Base-by-base conservation (phyloP, 2,797 vertebrate genomes). In the Catostomus latipinnis region DNA sequence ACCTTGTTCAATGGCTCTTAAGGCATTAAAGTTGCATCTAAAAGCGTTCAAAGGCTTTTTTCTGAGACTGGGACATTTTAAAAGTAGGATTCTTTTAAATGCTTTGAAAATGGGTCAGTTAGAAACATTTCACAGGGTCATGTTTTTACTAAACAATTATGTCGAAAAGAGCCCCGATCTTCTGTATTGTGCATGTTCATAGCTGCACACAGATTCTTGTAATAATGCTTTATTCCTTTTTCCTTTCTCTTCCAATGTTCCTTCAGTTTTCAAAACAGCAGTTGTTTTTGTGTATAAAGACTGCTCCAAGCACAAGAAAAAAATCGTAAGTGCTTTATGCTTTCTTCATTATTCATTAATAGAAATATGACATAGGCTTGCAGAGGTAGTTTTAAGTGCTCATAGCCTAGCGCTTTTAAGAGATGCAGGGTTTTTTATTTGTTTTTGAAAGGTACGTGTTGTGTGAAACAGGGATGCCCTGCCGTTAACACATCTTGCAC, bases 251-350 rank as follows among this genome's bases (percentile, higher is more conserved):
- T 34, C 34, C 34, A 34, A 34, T 34, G 34, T 34, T 34, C 18
- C 57, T 83, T 76, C 84, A 99, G 98, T 99, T 81, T 99, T 99
- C 92, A 98, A 96, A 94, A 98, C 97, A 5, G 97, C 96, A 0
- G 95, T 99, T 75, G 97, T 99, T 56, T 96, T 99, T 85, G 96
- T 99, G 11, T 97, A 96, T 90, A 99, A 98, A 90, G 96, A 97
- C 73, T 95, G 94, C 83, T 95, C 96, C 91, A 99, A 98, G 88
- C 97, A 98, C 88, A 96, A 97, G 93, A 98, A 95, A 86, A 98
- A 97, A 87, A 95, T 97, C 0, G 97, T 98, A 88, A 96, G 97
- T 95, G 73, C 66, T 66, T 5, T 79, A 83, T 14, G 14, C 50
- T 67, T 22, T 22, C 22, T 22, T 62, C 16, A 69, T 79, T 77